These are phyloP conservation scores for Automeris io DNA, from an alignment of 2,888 invertebrate genomes.

Conservation along the genomic window DNA sequence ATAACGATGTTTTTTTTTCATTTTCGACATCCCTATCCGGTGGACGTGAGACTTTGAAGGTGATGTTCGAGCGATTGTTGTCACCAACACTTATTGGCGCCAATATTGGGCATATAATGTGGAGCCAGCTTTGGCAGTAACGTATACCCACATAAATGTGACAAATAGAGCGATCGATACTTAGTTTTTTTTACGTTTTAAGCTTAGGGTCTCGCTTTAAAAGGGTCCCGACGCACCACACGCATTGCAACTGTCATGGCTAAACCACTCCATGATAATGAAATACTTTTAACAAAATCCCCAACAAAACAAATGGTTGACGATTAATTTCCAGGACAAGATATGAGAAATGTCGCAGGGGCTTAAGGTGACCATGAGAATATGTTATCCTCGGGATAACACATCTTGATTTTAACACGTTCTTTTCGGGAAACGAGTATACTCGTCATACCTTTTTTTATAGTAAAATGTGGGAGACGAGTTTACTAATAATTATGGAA, in stretches of 20 bases:
- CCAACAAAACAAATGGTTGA: slow-evolving; percentile 32
- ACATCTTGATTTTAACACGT: no score
- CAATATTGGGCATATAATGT: no score
- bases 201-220: slow-evolving; percentile 3
- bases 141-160: slow-evolving; percentile 3
- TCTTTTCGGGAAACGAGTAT: no score
- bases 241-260: slow-evolving; percentile 9
- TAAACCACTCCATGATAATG: slow-evolving; percentile 9
- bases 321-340: slow-evolving; percentile 37
- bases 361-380: not conserved
- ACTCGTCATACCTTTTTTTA: no score
- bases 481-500: no score
- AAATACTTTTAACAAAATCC: slow-evolving; percentile 8
- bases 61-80: no score
- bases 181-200: not conserved
- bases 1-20: no score
- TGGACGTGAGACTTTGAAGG: no score
- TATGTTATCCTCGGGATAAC: not conserved
- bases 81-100: no score
- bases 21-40: no score
- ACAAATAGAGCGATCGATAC: not conserved
- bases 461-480: no score
- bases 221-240: slow-evolving; percentile 8
- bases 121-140: no score
- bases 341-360: slow-evolving; percentile 29